Evolutionary conservation across 35 echinoderm and acorn worm genomes (phyloP), one percentile per base, ranked within the genome.

Genomic region (Eucidaris tribuloides): DNA sequence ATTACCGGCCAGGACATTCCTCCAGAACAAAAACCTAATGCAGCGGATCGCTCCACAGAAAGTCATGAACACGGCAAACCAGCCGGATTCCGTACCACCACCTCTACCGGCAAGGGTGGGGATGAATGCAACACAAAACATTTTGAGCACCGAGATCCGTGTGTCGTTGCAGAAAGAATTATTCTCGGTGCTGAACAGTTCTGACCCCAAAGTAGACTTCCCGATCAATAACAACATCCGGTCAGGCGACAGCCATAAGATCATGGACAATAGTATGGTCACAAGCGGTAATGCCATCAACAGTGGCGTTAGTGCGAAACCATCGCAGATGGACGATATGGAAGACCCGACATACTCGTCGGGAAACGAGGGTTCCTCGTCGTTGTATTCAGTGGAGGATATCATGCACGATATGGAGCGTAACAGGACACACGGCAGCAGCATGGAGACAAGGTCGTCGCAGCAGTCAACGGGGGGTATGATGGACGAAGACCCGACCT

Each of bases 241-340:
- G 35, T 74, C 68, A 17, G 68, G 68, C 25, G 68, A 74, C 68
- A 74, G 68, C 37, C 68, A 74, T 44, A 74, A 74, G 68, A 74
- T 74, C 44, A 74, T 74, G 68, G 68, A 74, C 37, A 74, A 44
- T 36, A 74, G 68, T 74, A 33, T 33, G 38, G 25, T 40, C 34
- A 20, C 14, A 17, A 74, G 68, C 68, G 68, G 68, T 22, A 74
- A 74, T 40, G 48, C 48, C 9, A 52, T 52, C 9, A 52, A 52
- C n/a, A 32, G 33, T 4, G 40, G 18, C 24, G n/a, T n/a, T n/a
- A 20, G 36, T 28, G 27, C 2, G 30, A 37, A 42, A 23, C 20
- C 11, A 3, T 33, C 30, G 27, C 29, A 63, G 7, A 15, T 14
- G 54, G 60, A 83, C n/a, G 41, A 84, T 23, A 66, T 43, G 59